Conservation (phyloP, 1,140 invertebrate genomes). For the Monochamus saltuarius region DNA sequence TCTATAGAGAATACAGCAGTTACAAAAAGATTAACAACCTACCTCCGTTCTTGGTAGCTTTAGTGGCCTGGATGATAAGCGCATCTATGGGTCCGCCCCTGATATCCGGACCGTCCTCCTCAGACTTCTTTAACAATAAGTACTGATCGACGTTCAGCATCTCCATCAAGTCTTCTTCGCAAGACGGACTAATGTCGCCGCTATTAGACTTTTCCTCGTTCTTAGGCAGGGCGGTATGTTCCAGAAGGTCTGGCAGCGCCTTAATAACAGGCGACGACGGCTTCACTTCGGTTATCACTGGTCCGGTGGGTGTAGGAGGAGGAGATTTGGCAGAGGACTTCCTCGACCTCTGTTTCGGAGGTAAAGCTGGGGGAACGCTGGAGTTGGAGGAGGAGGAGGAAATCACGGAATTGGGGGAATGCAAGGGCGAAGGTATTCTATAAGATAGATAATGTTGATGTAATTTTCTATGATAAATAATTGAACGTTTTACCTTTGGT, state of each 20-base stretch:
- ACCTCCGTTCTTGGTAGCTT: slow-evolving; percentile 80
- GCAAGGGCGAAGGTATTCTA: slow-evolving; percentile 41
- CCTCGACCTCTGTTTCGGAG: slow-evolving; percentile 62
- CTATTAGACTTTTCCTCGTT: slow-evolving; percentile 34
- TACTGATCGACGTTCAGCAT: slow-evolving; percentile 79
- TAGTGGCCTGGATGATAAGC: slow-evolving; percentile 89
- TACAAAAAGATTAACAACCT: slow-evolving; percentile 20
- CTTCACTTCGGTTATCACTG: slow-evolving; percentile 52
- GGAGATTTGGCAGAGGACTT: slow-evolving; percentile 42
- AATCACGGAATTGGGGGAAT: slow-evolving; percentile 34
- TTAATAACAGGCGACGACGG: slow-evolving; percentile 32
- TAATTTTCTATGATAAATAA: not conserved
- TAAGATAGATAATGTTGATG: not conserved
- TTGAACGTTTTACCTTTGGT: slow-evolving; percentile 27
- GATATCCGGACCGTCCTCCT: slow-evolving; percentile 85
- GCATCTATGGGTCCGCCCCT: slow-evolving; percentile 89
- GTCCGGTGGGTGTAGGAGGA: slow-evolving; percentile 42
- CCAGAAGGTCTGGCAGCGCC: slow-evolving; percentile 46
- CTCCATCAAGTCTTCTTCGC: slow-evolving; percentile 62
- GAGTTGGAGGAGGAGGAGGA: slow-evolving; percentile 26
- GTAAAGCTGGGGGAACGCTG: slow-evolving; percentile 68
- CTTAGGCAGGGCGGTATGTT: slow-evolving; percentile 41
- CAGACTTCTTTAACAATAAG: slow-evolving; percentile 73
- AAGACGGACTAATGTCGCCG: slow-evolving; percentile 22
- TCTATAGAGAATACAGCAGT: slow-evolving; percentile 8